These are phyloP conservation scores for Harlomillsia oculata DNA, from an alignment of 1,140 invertebrate species.

Conservation along the genomic window DNA sequence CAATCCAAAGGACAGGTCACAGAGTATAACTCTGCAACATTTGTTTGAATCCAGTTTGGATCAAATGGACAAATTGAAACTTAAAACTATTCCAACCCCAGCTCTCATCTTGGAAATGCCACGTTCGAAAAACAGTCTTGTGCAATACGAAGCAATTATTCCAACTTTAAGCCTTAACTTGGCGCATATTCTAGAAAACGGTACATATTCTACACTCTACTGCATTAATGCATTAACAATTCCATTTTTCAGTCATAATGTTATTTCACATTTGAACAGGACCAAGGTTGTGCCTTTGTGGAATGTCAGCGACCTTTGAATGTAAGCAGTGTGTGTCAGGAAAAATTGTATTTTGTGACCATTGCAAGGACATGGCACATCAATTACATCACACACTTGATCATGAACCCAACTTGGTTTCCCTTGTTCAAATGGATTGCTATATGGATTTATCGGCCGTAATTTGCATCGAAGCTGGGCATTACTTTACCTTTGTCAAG, in stretches of 20 bases:
- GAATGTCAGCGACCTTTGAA: slow-evolving; percentile 14
- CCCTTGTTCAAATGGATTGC: slow-evolving; percentile 4
- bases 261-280: slow-evolving; percentile 4
- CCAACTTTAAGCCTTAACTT: slow-evolving; percentile 12
- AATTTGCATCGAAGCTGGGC: slow-evolving; percentile 12
- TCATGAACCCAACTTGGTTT: neutral
- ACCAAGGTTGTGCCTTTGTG: slow-evolving; percentile 17
- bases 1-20: slow-evolving; percentile 8
- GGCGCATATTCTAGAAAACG: slow-evolving; percentile 10
- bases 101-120: slow-evolving; percentile 25
- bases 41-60: slow-evolving; percentile 17
- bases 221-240: neutral
- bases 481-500: slow-evolving; percentile 22
- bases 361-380: slow-evolving; percentile 5
- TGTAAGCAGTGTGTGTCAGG: neutral
- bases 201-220: neutral
- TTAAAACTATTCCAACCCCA: slow-evolving; percentile 13
- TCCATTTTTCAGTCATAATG: neutral
- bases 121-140: slow-evolving; percentile 5
- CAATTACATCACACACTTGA: slow-evolving; percentile 10
- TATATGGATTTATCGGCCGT: slow-evolving; percentile 18
- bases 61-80: slow-evolving; percentile 12
- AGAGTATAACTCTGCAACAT: slow-evolving; percentile 16
- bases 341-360: slow-evolving; percentile 16
- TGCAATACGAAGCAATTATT: slow-evolving; percentile 25